Percentiles rank a stretch among this genome's conserved stretches.
Conservation (phyloP, 2,888 invertebrate genomes). For the Hemistola chrysoprasaria region DNA sequence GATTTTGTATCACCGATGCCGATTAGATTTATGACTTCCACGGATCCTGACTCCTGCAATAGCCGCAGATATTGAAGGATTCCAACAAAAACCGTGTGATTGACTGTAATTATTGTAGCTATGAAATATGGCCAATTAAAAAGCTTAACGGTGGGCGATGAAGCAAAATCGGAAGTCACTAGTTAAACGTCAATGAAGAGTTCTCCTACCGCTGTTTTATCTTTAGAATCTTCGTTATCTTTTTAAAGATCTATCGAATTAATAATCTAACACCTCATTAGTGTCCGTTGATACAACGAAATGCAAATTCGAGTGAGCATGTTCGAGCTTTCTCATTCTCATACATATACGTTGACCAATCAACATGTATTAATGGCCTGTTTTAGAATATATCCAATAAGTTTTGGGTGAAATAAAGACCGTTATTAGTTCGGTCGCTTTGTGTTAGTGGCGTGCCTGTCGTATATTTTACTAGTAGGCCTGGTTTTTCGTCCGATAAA, state of each 20-base stretch:
- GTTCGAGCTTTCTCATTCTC: conserved; percentile 63
- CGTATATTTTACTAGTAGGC: conserved; percentile 59
- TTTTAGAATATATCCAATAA: conserved; percentile 46
- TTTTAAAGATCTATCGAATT: conserved; percentile 61
- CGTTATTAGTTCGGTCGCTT: conserved; percentile 58
- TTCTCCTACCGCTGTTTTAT: conserved; percentile 53
- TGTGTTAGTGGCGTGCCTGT: conserved; percentile 48
- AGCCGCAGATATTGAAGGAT: conserved; percentile 40
- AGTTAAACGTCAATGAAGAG: conserved; percentile 52
- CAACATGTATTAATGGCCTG: conserved; percentile 58
- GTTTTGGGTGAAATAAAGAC: conserved; percentile 57
- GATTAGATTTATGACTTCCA: conserved; percentile 69
- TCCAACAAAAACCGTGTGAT: conserved; percentile 7
- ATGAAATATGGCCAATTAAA: conserved; percentile 46
- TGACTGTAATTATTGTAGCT: conserved; percentile 41
- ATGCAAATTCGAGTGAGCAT: conserved; percentile 71
- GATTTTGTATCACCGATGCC: conserved; percentile 59
- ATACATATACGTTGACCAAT: conserved; percentile 57
- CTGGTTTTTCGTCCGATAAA: conserved; percentile 38
- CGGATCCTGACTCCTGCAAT: conserved; percentile 64
- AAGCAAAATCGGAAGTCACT: conserved; percentile 60
- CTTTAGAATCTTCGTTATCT: conserved; percentile 62
- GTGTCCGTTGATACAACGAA: conserved; percentile 60
- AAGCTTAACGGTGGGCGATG: conserved; percentile 38
- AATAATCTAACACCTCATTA: conserved; percentile 78